Percentiles rank a stretch among this genome's conserved stretches.
Evolutionary conservation across 2,888 invertebrate species (phyloP).

Genomic region (Hydroisotoma schaefferi): DNA sequence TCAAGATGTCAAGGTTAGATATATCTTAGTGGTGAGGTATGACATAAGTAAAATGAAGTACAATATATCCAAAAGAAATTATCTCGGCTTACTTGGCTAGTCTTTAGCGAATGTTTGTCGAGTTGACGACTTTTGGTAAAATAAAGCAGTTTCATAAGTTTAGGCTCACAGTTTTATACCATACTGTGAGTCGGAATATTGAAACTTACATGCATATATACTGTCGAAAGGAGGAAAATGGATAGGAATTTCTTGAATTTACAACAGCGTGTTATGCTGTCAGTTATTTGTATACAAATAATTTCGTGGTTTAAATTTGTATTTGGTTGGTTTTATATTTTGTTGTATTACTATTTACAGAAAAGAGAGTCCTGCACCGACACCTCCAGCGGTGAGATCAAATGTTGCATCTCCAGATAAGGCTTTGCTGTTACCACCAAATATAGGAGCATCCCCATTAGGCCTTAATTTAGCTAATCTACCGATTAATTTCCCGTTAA

Average conservation of each 20-base stretch:
- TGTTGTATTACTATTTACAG: conserved; percentile 18
- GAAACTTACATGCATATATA: conserved; percentile 29
- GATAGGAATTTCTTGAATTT: neutral
- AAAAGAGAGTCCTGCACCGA: conserved; percentile 42
- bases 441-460: conserved; percentile 22
- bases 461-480: conserved; percentile 39
- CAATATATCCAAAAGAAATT: conserved; percentile 43
- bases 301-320: neutral
- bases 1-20: too few species aligned
- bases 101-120: conserved; percentile 35
- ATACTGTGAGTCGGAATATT: conserved; percentile 37
- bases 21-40: too few species aligned
- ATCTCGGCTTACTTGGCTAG: conserved; percentile 37
- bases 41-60: too few species aligned
- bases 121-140: conserved; percentile 49
- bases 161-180: conserved; percentile 24
- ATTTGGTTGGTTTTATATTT: neutral
- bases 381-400: conserved; percentile 24
- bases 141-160: conserved; percentile 41
- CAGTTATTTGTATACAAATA: too few species aligned
- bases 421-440: conserved; percentile 29
- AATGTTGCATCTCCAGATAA: conserved; percentile 42
- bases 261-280: too few species aligned
- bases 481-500: conserved; percentile 39
- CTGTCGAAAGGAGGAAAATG: neutral